A percentile compares a stretch with the other conserved stretches of the same genome.
phyloP scores from a whole-genome alignment of 2,113 vertebrate species.

The Aldabrachelys gigantea region DNA sequence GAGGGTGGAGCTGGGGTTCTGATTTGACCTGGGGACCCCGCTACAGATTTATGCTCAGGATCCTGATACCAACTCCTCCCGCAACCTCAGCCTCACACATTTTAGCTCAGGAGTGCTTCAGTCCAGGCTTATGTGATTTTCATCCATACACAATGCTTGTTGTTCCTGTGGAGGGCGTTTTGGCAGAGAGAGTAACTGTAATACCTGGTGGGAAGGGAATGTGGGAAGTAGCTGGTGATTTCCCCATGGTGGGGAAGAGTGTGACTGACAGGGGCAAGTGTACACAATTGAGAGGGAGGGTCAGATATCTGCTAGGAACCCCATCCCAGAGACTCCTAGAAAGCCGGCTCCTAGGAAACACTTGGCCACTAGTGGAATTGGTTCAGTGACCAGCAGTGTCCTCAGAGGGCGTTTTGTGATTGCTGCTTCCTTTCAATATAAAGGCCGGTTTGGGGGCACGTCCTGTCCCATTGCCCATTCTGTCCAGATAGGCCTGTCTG shows the following conservation, averaged over 20 bases:
- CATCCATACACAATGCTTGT: neutral
- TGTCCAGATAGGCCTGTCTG: no score
- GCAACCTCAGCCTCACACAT: neutral
- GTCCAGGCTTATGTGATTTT: neutral
- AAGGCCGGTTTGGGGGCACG: neutral
- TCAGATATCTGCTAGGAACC: neutral
- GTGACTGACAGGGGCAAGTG: neutral
- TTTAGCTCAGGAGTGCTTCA: neutral
- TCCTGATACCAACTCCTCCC: neutral
- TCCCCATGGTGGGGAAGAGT: no score
- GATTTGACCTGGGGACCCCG: neutral
- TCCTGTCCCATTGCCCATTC: neutral
- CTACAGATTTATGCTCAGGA: neutral
- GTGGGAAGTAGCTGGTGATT: no score
- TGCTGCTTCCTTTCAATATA: neutral
- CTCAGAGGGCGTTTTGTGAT: neutral
- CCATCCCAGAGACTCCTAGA: neutral
- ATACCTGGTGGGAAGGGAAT: neutral
- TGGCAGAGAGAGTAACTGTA: neutral
- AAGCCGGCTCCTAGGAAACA: neutral
- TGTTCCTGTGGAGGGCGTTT: neutral
- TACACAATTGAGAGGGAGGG: neutral
- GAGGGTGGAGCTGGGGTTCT: neutral
- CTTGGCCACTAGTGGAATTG: neutral
- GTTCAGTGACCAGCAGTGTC: neutral